A percentile compares a stretch with the other conserved stretches of the same genome.
These are phyloP conservation scores for Galerucella pusilla DNA, from an alignment of 2,888 invertebrate species.

Conservation along the genomic window DNA sequence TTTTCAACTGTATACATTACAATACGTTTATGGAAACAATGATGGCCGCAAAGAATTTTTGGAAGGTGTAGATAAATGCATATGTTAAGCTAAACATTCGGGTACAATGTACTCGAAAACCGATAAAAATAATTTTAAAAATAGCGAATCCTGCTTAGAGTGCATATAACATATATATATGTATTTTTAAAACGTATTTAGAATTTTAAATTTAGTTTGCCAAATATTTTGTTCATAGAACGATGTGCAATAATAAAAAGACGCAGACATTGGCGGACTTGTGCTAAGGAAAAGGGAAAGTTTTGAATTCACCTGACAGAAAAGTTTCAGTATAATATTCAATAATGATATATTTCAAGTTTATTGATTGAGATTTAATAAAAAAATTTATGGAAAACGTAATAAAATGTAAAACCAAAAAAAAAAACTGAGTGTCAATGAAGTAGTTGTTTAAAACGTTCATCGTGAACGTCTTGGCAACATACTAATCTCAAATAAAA, in stretches of 20 bases:
- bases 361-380: too few relatives aligned
- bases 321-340: too few relatives aligned
- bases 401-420: too few relatives aligned
- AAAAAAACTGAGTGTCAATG: too few relatives aligned
- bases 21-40: conserved; percentile 19
- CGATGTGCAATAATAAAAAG: conserved; percentile 46
- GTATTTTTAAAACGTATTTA: conserved; percentile 58
- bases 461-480: too few relatives aligned
- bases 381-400: too few relatives aligned
- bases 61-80: conserved; percentile 25
- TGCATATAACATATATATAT: conserved; percentile 54
- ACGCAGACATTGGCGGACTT: conserved; percentile 34
- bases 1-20: conserved; percentile 12
- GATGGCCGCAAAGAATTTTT: conserved; percentile 14
- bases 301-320: neutral
- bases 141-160: conserved; percentile 56
- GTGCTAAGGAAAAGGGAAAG: neutral
- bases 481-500: too few relatives aligned
- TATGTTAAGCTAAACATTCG: conserved; percentile 46
- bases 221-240: conserved; percentile 56
- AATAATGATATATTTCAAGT: too few relatives aligned
- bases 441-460: too few relatives aligned
- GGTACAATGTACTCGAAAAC: conserved; percentile 52
- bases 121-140: conserved; percentile 58
- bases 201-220: conserved; percentile 61